Conservation (phyloP, 2,797 vertebrate genomes). For the Selene dorsalis region DNA sequence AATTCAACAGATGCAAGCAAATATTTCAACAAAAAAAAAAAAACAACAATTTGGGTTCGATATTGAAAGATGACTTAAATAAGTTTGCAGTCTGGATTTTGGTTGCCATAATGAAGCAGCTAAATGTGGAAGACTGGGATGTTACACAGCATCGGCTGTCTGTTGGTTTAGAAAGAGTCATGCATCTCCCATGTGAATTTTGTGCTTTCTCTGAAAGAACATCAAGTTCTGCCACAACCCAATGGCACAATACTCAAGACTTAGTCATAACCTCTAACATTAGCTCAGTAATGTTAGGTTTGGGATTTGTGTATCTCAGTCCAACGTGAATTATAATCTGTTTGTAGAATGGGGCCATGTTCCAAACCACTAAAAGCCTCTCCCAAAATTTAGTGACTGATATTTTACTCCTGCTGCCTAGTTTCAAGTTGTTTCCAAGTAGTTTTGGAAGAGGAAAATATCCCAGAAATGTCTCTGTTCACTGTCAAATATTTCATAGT, state of each 20-base stretch:
- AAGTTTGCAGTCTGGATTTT: neutral
- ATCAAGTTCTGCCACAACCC: constrained; percentile 48
- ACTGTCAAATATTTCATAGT: constrained; percentile 10
- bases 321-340: constrained; percentile 49
- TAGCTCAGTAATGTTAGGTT: constrained; percentile 64
- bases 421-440: neutral
- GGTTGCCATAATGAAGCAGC: neutral
- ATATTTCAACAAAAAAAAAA: no score
- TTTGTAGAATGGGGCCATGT: constrained; percentile 23
- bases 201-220: constrained; percentile 51
- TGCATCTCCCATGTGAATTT: constrained; percentile 16
- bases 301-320: constrained; percentile 29
- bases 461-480: neutral
- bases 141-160: neutral
- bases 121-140: neutral
- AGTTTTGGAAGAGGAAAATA: constrained; percentile 16
- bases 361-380: constrained; percentile 61
- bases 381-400: constrained; percentile 37
- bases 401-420: constrained; percentile 20
- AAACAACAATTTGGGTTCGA: neutral
- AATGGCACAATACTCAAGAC: constrained; percentile 22
- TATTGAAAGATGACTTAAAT: no score
- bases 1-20: no score
- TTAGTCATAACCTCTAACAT: constrained; percentile 64
- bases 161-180: neutral